Evolutionary conservation across 2,113 vertebrate species (phyloP), one percentile per base, ranked within the genome.

Genomic region (Mionectes macconnelli): DNA sequence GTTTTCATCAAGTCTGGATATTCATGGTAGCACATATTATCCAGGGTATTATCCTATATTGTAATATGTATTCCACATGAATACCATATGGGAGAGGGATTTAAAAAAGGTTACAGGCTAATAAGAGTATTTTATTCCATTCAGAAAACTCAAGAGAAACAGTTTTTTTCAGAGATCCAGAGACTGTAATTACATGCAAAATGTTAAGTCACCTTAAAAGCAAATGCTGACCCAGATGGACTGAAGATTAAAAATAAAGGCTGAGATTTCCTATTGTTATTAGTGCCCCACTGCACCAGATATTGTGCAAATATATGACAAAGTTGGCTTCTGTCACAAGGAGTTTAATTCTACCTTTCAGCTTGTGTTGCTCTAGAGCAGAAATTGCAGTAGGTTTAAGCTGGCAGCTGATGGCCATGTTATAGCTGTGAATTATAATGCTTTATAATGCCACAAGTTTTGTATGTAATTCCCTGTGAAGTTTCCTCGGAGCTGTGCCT

Each of bases 291-390:
- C 56, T 78, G 60, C 56, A 83, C 44, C 66, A 91, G 35, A 62
- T 87, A 85, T 83, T 88, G 82, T 92, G 88, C 49, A 95, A 95
- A 94, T 86, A 81, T 5, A 88, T n/a, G 52, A 68, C 63, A 92
- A 93, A 76, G 56, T 49, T 78, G 44, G 55, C 39, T 63, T 21
- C 25, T 4, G 1, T 31, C 56, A 84, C n/a, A 52, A 68, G 44
- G 60, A 84, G 56, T 69, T 91, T 87, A 94, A 96, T 94, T 96
- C 87, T 87, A 49, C 86, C 60, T 95, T 92, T 89, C 80, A 84
- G 64, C n/a, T 68, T 59, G n/a, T 86, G 49, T 75, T 93, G 30
- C 47, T 90, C 69, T 47, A 59, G 44, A 69, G 44, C 72, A 93
- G 76, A 87, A 95, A 94, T 10, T 49, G 79, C 33, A 72, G 76